Evolutionary conservation across 2,888 invertebrate genomes (phyloP).

Genomic region (Junonia oenone): DNA sequence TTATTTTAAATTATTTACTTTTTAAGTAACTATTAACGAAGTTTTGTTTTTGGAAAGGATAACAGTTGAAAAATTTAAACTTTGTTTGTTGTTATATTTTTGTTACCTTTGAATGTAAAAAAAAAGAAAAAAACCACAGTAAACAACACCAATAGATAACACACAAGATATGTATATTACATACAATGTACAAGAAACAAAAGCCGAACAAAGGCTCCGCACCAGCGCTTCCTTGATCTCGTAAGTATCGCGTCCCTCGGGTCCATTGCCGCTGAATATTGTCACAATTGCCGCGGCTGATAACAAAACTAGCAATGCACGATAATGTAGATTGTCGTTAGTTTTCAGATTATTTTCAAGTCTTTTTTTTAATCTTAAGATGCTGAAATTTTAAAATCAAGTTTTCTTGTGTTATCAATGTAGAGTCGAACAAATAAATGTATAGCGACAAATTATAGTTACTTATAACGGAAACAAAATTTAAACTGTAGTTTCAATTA

Average conservation of each 20-base stretch:
- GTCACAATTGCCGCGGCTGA: slow-evolving; percentile 28
- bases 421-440: too few relatives aligned
- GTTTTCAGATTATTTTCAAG: slow-evolving; percentile 3
- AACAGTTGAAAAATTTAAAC: too few relatives aligned
- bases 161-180: background rate
- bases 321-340: slow-evolving; percentile 18
- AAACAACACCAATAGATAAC: background rate
- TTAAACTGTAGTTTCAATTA: too few relatives aligned
- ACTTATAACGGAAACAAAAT: too few relatives aligned
- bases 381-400: too few relatives aligned
- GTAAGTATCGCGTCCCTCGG: slow-evolving; percentile 24
- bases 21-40: too few relatives aligned
- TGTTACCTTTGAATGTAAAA: background rate
- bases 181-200: background rate
- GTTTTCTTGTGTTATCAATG: too few relatives aligned
- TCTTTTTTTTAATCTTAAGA: slow-evolving; percentile 1
- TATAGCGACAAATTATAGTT: too few relatives aligned
- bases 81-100: too few relatives aligned
- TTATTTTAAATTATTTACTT: too few relatives aligned
- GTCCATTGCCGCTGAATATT: slow-evolving; percentile 26
- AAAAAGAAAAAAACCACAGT: background rate
- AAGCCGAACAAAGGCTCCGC: slow-evolving; percentile 9
- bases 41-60: too few relatives aligned
- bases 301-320: slow-evolving; percentile 24
- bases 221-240: slow-evolving; percentile 14